Evolutionary conservation across 2,113 vertebrate genomes (phyloP), one percentile per base, ranked within the genome.

Genomic region (Elephantulus edwardii): DNA sequence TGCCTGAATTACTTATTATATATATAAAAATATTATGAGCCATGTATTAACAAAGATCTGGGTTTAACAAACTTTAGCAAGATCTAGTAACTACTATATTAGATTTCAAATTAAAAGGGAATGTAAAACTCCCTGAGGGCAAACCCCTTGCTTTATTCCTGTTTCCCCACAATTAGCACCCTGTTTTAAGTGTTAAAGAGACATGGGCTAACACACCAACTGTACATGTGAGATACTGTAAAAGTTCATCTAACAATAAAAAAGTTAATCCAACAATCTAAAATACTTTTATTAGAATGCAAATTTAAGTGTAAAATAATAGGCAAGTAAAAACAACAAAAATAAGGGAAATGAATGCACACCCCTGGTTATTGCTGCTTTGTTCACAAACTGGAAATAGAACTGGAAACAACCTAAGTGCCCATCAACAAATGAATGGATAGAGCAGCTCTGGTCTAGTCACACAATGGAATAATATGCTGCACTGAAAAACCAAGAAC

Each of bases 211-310:
- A 84, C n/a, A 74, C 4, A 58, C 11, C 35, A 91, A 78, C 35
- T 86, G 54, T 85, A 86, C 68, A n/a, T 4, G n/a, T n/a, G 20
- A 86, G 62, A 52, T 64, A 50, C 0, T 50, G 17, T 38, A 91
- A n/a, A 93, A 94, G 81, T 75, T 70, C 91, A 84, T 4, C 38
- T 86, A 90, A 82, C 7, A 60, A 86, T 85, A n/a, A n/a, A n/a
- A n/a, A 93, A 94, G 81, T 75, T 70, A 92, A 84, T 4, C 38
- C 83, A 90, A 82, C 7, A 60, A 86, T 85, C 74, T 88, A 52
- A 71, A 88, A 89, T 24, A 68, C 85, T 38, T 91, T 54, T 60
- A 84, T 90, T 40, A 79, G 44, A 76, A 76, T 30, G 44, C 16
- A 86, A 50, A 50, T 83, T 92, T 42, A 90, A 90, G 35, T 79